Evolutionary conservation across 2,888 invertebrate genomes (phyloP).

Genomic region (Blera fallax): DNA sequence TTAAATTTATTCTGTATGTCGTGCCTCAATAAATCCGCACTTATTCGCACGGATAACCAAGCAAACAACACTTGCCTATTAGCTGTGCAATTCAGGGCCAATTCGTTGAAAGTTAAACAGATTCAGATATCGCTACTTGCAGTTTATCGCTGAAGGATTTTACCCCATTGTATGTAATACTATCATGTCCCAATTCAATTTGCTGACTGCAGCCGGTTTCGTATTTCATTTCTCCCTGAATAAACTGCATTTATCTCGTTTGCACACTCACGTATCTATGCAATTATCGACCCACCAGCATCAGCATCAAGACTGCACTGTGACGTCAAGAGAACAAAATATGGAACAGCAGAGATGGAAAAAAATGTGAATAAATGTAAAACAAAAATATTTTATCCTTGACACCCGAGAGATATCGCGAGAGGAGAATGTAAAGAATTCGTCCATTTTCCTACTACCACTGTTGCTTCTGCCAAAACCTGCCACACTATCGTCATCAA

Average conservation of each 20-base stretch:
- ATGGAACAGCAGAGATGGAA: slow-evolving; percentile 17
- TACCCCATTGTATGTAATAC: not conserved
- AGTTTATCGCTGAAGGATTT: slow-evolving; percentile 34
- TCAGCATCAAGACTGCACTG: slow-evolving; percentile 26
- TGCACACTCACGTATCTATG: slow-evolving; percentile 37
- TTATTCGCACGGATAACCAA: not conserved
- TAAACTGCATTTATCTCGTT: slow-evolving; percentile 63
- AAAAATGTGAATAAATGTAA: slow-evolving; percentile 31
- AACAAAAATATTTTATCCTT: slow-evolving; percentile 53
- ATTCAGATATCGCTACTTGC: not conserved
- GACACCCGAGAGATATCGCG: slow-evolving; percentile 55
- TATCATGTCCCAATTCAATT: slow-evolving; percentile 59
- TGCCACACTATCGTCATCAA: not conserved
- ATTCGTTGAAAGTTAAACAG: not conserved
- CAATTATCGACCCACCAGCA: slow-evolving; percentile 25
- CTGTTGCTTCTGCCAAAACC: slow-evolving; percentile 24
- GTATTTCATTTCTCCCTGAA: slow-evolving; percentile 12
- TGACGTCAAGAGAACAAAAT: slow-evolving; percentile 52
- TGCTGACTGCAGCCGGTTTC: slow-evolving; percentile 41
- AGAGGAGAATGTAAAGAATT: slow-evolving; percentile 40
- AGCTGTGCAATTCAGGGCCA: not conserved
- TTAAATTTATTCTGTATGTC: too few species aligned
- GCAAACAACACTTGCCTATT: not conserved
- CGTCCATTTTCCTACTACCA: not conserved
- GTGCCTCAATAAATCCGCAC: too few species aligned